phyloP scores from a whole-genome alignment of 2,888 invertebrate species.

The Tridacna crocea region DNA sequence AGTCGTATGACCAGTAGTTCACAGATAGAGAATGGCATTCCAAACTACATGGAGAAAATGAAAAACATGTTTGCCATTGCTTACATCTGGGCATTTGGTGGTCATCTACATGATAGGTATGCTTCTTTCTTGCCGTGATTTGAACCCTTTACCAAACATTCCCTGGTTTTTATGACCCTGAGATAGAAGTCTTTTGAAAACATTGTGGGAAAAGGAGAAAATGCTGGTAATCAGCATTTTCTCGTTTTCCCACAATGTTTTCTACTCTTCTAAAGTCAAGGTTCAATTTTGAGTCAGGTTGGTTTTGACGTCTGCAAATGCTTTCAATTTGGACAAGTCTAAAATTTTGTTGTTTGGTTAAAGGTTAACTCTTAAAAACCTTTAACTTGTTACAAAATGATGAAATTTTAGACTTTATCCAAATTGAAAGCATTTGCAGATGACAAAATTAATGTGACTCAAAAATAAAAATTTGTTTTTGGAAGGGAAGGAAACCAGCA shows the following conservation, averaged over 20 bases:
- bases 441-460: too few relatives aligned
- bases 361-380: too few relatives aligned
- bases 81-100: slow-evolving; percentile 83
- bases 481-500: too few relatives aligned
- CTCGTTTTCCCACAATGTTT: neutral
- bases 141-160: neutral
- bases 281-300: too few relatives aligned
- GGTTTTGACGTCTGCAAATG: too few relatives aligned
- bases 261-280: neutral
- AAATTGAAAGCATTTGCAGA: too few relatives aligned
- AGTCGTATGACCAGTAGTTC: slow-evolving; percentile 77
- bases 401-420: too few relatives aligned
- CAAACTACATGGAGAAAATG: slow-evolving; percentile 79
- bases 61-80: slow-evolving; percentile 82
- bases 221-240: neutral
- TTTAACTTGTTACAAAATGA: too few relatives aligned
- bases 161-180: neutral
- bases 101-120: slow-evolving; percentile 82
- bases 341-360: too few relatives aligned
- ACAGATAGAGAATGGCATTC: slow-evolving; percentile 76
- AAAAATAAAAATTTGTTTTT: too few relatives aligned
- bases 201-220: neutral
- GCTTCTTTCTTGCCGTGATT: neutral
- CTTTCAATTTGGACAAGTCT: too few relatives aligned
- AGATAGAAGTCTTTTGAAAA: neutral